Percentiles rank a stretch among this genome's conserved stretches.
Conservation (phyloP, 1,140 invertebrate genomes). For the Drosophila burlai region DNA sequence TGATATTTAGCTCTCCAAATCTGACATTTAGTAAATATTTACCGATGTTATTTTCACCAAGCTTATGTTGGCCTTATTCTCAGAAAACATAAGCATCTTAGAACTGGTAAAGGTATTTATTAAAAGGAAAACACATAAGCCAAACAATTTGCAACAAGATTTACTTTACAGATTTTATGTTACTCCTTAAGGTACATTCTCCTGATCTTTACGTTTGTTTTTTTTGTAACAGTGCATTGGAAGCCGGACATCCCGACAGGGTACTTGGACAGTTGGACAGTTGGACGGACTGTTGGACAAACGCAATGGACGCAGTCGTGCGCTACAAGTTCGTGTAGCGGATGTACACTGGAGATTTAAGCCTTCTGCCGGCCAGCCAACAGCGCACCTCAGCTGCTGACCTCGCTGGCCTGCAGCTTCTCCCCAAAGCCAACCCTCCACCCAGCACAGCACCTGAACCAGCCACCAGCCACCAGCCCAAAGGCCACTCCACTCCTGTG, state of each 20-base stretch:
- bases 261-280: conserved; percentile 5
- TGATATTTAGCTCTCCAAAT: too few species aligned
- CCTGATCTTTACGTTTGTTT: not conserved
- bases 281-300: conserved; percentile 23
- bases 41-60: not conserved
- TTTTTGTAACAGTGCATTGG: conserved; percentile 15
- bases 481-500: conserved; percentile 2
- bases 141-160: too few species aligned
- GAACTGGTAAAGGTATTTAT: too few species aligned
- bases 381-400: conserved; percentile 37
- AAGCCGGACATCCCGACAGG: conserved; percentile 34
- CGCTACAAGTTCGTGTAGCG: conserved; percentile 79
- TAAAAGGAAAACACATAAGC: not conserved
- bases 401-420: conserved; percentile 27
- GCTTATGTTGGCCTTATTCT: not conserved
- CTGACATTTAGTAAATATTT: not conserved
- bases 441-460: conserved; percentile 1
- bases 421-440: not conserved
- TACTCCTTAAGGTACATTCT: not conserved
- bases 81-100: not conserved
- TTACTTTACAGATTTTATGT: not conserved
- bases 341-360: conserved; percentile 82
- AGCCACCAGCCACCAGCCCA: not conserved
- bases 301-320: conserved; percentile 67
- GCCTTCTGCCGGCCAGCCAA: conserved; percentile 51